Base-by-base conservation (phyloP, 2,797 vertebrate genomes). In the Crypturellus tataupa region DNA sequence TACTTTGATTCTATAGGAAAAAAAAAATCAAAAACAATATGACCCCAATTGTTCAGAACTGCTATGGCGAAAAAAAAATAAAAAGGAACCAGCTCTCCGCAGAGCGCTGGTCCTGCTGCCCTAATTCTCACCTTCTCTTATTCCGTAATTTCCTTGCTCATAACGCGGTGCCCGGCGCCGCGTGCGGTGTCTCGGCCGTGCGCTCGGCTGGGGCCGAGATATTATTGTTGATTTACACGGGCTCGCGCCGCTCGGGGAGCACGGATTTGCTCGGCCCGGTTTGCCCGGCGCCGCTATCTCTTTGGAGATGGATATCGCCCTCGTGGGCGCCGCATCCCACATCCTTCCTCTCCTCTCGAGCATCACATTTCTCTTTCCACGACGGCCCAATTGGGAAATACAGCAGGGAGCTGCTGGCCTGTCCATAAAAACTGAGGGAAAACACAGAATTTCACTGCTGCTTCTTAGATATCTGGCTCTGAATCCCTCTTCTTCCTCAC, bases 51-150 rank as follows among this genome's bases (percentile, higher is more conserved):
- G 95, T 86, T 72, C 92, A 78, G 93, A 89, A 95, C 88, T 85
- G 83, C 92, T 10, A 80, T 0, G 47, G 47, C 6, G 42, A 21
- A 47, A 47, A 4, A 4, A 76, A 75, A 60, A 89, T 90, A 53
- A 68, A 80, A 84, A 47, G 39, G 35, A 3, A 12, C 5, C 90
- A 73, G 91, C 86, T 94, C 90, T 75, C 87, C 90, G 72, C 84
- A 90, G 75, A 85, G 88, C 95, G 78, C 64, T 95, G 72, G 86
- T 94, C 92, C 92, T 68, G 55, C 63, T 95, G 95, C 95, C 94
- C 96, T 90, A 95, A 95, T 96, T 94, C 93, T 95, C 96, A 96
- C 96, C 96, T 95, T 76, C 95, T 94, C 94, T 90, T 90, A 95
- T 93, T 87, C 90, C 95, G 93, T 85, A 96, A 96, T 97, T 97